Percentiles rank a stretch among this genome's conserved stretches.
Evolutionary conservation across 2,888 invertebrate genomes (phyloP).

Genomic region (Stenodema calcarata): DNA sequence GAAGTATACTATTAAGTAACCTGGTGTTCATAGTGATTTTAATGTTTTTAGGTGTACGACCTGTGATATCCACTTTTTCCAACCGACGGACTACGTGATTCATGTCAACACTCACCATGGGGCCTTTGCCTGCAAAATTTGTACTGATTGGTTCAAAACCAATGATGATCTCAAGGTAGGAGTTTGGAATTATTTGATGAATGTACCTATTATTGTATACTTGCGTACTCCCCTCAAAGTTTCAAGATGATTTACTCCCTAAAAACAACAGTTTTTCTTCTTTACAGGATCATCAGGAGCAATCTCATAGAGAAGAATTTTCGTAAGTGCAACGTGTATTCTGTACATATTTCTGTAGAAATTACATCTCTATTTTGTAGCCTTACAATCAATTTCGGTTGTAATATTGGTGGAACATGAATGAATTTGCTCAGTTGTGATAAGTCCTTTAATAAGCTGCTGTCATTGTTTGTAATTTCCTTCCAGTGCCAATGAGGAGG

Average conservation of each 20-base stretch:
- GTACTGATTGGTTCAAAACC: conserved; percentile 1
- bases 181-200: too few species aligned
- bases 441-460: too few species aligned
- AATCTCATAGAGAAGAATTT: neutral
- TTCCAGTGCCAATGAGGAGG: neutral
- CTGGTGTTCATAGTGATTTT: too few species aligned
- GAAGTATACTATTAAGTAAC: too few species aligned
- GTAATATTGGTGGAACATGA: too few species aligned
- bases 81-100: neutral
- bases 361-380: too few species aligned
- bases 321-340: neutral
- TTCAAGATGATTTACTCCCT: too few species aligned
- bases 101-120: neutral
- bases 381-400: too few species aligned
- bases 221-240: too few species aligned
- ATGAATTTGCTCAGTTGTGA: too few species aligned
- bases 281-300: neutral
- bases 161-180: neutral
- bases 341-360: too few species aligned
- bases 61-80: conserved; percentile 1
- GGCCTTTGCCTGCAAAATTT: neutral
- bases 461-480: neutral
- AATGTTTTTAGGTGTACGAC: neutral
- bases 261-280: neutral
- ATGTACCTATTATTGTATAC: too few species aligned